Conservation (phyloP, 2,113 vertebrate species). For the Corvus hawaiiensis region DNA sequence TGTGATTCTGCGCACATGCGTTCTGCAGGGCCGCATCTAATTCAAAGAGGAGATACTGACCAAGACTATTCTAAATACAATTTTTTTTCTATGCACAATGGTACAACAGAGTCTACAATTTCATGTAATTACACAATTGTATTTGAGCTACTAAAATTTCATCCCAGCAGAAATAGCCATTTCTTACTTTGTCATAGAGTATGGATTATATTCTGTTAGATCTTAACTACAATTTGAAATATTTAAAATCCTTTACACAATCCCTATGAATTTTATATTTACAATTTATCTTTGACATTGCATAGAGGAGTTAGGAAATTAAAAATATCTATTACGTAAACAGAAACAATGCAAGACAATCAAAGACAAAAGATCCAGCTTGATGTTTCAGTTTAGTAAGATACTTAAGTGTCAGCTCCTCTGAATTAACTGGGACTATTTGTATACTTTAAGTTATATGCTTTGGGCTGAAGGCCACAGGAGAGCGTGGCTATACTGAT, state of each 20-base stretch:
- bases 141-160: background rate
- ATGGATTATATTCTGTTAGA: background rate
- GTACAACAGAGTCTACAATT: background rate
- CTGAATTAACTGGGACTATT: background rate
- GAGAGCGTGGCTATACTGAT: background rate
- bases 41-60: background rate
- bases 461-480: background rate
- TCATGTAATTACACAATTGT: background rate
- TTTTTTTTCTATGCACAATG: background rate
- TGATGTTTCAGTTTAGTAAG: background rate
- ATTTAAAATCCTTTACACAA: conserved; percentile 12
- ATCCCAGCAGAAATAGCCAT: background rate
- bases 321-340: background rate
- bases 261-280: background rate
- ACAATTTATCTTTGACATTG: background rate
- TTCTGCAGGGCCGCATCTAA: background rate
- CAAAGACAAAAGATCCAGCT: background rate
- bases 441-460: background rate
- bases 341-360: background rate
- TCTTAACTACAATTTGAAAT: background rate
- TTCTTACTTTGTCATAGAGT: background rate
- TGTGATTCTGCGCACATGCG: background rate
- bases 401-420: background rate
- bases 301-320: background rate
- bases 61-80: background rate